phyloP scores from a whole-genome alignment of 2,113 vertebrate genomes.

The Dicrurus megarhynchus region DNA sequence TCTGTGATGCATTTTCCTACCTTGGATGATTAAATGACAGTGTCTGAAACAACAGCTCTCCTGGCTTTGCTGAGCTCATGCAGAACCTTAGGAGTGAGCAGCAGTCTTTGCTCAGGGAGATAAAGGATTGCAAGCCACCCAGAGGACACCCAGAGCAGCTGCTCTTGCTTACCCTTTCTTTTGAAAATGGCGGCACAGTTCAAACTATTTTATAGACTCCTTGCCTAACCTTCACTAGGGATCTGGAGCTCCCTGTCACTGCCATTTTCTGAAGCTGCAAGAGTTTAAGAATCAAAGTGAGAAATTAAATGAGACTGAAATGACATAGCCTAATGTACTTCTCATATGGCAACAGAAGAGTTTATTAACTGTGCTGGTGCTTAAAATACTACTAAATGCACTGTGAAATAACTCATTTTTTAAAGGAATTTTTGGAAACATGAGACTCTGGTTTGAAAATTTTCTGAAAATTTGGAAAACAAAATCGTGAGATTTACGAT shows the following conservation, averaged over 20 bases:
- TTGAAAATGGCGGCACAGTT: conserved; percentile 78
- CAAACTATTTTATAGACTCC: neutral
- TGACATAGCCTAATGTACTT: neutral
- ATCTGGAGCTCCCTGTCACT: neutral
- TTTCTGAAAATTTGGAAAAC: neutral
- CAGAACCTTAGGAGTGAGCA: conserved; percentile 18
- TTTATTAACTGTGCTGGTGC: neutral
- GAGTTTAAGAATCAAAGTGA: neutral
- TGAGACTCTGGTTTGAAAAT: neutral
- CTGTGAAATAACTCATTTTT: neutral
- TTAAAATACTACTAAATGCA: neutral
- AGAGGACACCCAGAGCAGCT: conserved; percentile 73
- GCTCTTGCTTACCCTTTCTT: conserved; percentile 83
- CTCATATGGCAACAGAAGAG: neutral
- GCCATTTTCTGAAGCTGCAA: neutral
- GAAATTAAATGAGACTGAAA: neutral
- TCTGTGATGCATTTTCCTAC: neutral
- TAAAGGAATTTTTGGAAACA: neutral
- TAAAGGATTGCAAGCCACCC: conserved; percentile 14
- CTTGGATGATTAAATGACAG: neutral
- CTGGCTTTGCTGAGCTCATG: conserved; percentile 46
- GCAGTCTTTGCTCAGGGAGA: conserved; percentile 38
- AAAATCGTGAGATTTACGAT: neutral
- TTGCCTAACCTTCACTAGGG: neutral
- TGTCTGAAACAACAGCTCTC: conserved; percentile 14